Evolutionary conservation across 2,888 invertebrate genomes (phyloP).

Genomic region (Oxystoma pomonae): DNA sequence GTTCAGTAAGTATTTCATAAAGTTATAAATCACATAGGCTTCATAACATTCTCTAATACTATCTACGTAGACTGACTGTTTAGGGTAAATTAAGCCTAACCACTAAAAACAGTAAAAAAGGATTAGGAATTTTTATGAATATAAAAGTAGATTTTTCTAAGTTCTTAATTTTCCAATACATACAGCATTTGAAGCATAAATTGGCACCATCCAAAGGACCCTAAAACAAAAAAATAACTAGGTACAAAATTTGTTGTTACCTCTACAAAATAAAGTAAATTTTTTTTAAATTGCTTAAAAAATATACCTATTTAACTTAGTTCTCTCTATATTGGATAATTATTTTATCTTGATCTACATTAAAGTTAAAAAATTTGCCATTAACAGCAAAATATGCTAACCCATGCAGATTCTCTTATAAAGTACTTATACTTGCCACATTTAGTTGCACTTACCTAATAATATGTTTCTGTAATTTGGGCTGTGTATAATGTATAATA

Average conservation of each 20-base stretch:
- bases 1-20: slow-evolving; percentile 90
- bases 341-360: too few species aligned
- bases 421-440: too few species aligned
- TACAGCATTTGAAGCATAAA: slow-evolving; percentile 92
- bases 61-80: slow-evolving; percentile 88
- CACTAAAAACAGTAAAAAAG: slow-evolving; percentile 53
- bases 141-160: slow-evolving; percentile 11
- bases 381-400: too few species aligned
- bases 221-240: slow-evolving; percentile 51
- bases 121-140: slow-evolving; percentile 11
- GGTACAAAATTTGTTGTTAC: too few species aligned
- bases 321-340: too few species aligned
- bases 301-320: too few species aligned
- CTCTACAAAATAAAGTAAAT: too few species aligned
- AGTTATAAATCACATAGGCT: slow-evolving; percentile 97
- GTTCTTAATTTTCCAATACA: slow-evolving; percentile 47
- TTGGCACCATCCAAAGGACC: slow-evolving; percentile 97
- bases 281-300: too few species aligned
- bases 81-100: slow-evolving; percentile 83
- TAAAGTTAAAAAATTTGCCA: too few species aligned
- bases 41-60: slow-evolving; percentile 94
- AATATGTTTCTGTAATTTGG: slow-evolving; percentile 88
- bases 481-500: slow-evolving; percentile 88
- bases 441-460: too few species aligned
- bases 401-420: too few species aligned